These are phyloP conservation scores for Phrynocephalus forsythii DNA, from an alignment of 2,797 vertebrate genomes.

Conservation along the genomic window DNA sequence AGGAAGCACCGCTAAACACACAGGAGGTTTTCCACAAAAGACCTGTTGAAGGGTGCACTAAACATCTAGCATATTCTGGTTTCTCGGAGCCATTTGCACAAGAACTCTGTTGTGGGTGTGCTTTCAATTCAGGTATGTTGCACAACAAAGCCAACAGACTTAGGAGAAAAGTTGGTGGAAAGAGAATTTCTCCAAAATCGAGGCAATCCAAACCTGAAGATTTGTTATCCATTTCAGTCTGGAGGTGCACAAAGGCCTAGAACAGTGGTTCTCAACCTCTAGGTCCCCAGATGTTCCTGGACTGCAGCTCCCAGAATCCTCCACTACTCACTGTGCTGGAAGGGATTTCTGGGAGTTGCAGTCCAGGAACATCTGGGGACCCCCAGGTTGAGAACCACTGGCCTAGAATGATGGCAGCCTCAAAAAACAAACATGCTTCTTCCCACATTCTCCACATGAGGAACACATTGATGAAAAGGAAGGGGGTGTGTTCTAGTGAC, in stretches of 20 bases:
- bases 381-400: too few relatives aligned
- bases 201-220: background rate
- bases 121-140: too few relatives aligned
- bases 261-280: too few relatives aligned
- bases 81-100: background rate
- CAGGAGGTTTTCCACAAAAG: too few relatives aligned
- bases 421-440: background rate
- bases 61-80: background rate
- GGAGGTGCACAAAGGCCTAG: background rate
- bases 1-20: background rate
- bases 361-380: too few relatives aligned
- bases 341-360: too few relatives aligned
- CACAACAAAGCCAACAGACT: too few relatives aligned
- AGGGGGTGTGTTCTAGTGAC: background rate
- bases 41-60: too few relatives aligned
- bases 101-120: background rate
- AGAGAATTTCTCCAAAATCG: background rate
- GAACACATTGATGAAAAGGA: background rate
- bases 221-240: background rate
- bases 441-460: background rate
- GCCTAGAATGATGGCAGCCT: background rate
- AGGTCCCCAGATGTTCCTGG: too few relatives aligned
- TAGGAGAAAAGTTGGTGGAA: too few relatives aligned
- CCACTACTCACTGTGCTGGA: too few relatives aligned
- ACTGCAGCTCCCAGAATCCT: too few relatives aligned